Percentiles rank a stretch among this genome's conserved stretches.
Conservation (phyloP, 2,113 vertebrate species). For the Catagonus wagneri region DNA sequence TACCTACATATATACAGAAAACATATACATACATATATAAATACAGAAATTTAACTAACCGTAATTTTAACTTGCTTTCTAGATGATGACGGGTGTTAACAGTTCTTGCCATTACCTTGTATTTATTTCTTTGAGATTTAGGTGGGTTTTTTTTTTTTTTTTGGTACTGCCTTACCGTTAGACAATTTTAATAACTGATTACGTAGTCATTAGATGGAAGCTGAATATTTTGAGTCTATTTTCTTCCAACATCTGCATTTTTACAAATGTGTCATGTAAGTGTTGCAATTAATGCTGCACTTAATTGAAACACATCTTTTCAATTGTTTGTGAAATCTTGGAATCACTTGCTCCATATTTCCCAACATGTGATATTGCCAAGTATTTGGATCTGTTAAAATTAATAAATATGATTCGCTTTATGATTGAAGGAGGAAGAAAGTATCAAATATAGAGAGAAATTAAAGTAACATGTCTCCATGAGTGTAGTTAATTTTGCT, state of each 20-base stretch:
- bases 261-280: conserved; percentile 81
- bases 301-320: conserved; percentile 85
- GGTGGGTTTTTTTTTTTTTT: conserved; percentile 64
- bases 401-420: conserved; percentile 80
- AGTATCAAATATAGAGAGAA: conserved; percentile 70
- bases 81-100: background rate
- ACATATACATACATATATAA: background rate
- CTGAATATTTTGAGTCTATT: conserved; percentile 81
- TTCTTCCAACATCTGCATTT: conserved; percentile 85
- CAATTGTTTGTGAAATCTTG: conserved; percentile 86
- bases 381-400: conserved; percentile 85
- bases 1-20: background rate
- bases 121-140: conserved; percentile 60
- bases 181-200: conserved; percentile 77
- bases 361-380: conserved; percentile 82
- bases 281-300: conserved; percentile 80
- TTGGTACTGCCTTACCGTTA: conserved; percentile 67
- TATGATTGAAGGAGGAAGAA: background rate
- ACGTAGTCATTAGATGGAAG: conserved; percentile 75
- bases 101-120: conserved; percentile 15
- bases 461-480: conserved; percentile 80
- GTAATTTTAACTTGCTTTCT: conserved; percentile 61
- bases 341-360: conserved; percentile 83
- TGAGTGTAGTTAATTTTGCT: conserved; percentile 85
- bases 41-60: conserved; percentile 28